Conservation (phyloP, 2,113 vertebrate species). For the human region GRCh38 chr17:28695001-28695500, state of each 20-base stretch:
- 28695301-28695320: slow-evolving; percentile 59
- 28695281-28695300: slow-evolving; percentile 25
- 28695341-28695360: slow-evolving; percentile 93
- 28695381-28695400: slow-evolving; percentile 99
- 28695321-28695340: slow-evolving; percentile 72
- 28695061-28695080: neutral
- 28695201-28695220: neutral
- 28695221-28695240: neutral
- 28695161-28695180: neutral
- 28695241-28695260: neutral
- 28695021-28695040: neutral
- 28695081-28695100: neutral
- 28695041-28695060: neutral
- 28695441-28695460: slow-evolving; percentile 98
- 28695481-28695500: slow-evolving; percentile 95
- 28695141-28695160: neutral
- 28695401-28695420: slow-evolving; percentile 97
- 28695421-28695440: slow-evolving; percentile 97
- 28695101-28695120: neutral
- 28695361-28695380: slow-evolving; percentile 98
- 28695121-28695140: neutral
- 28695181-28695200: neutral
- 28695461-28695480: slow-evolving; percentile 97
- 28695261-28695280: slow-evolving; percentile 35
- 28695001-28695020: no score